Percentiles rank a stretch among this genome's conserved stretches.
Evolutionary conservation across 2,888 invertebrate genomes (phyloP).

Genomic region (Polydrusus tereticollis): DNA sequence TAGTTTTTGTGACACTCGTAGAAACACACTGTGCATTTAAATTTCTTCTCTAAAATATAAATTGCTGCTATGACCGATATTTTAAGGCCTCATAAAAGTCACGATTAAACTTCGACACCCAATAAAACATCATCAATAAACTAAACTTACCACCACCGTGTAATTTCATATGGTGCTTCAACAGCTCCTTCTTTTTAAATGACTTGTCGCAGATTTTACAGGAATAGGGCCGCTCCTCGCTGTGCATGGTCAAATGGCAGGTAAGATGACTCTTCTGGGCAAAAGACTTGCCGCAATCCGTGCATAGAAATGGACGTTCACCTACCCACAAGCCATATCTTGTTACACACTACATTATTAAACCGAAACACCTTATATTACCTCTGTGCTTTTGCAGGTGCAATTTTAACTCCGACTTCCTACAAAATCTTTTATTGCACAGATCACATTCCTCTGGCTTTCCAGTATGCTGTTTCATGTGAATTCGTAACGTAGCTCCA

Average conservation of each 20-base stretch:
- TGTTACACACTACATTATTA: not conserved
- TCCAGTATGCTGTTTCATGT: slow-evolving; percentile 62
- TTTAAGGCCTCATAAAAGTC: too few relatives aligned
- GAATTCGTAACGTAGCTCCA: slow-evolving; percentile 60
- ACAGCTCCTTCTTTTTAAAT: slow-evolving; percentile 59
- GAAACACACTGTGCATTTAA: slow-evolving; percentile 58
- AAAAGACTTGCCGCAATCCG: slow-evolving; percentile 60
- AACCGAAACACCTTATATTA: too few relatives aligned
- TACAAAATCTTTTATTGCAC: slow-evolving; percentile 61
- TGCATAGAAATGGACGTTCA: slow-evolving; percentile 61
- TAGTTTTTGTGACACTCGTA: slow-evolving; percentile 60
- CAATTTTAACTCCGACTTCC: slow-evolving; percentile 60
- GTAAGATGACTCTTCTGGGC: slow-evolving; percentile 60
- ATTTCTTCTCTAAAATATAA: slow-evolving; percentile 57
- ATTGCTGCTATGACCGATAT: not conserved
- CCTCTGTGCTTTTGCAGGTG: slow-evolving; percentile 61
- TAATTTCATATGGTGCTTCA: slow-evolving; percentile 59
- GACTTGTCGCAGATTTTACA: slow-evolving; percentile 58
- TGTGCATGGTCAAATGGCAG: slow-evolving; percentile 59
- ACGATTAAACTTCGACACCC: too few relatives aligned
- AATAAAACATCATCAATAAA: not conserved
- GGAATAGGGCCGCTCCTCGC: slow-evolving; percentile 58
- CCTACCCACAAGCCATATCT: slow-evolving; percentile 48
- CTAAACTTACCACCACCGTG: slow-evolving; percentile 53
- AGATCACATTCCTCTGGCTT: slow-evolving; percentile 60